These are phyloP conservation scores for Cantharis rustica DNA, from an alignment of 2,888 invertebrate genomes.

Conservation along the genomic window DNA sequence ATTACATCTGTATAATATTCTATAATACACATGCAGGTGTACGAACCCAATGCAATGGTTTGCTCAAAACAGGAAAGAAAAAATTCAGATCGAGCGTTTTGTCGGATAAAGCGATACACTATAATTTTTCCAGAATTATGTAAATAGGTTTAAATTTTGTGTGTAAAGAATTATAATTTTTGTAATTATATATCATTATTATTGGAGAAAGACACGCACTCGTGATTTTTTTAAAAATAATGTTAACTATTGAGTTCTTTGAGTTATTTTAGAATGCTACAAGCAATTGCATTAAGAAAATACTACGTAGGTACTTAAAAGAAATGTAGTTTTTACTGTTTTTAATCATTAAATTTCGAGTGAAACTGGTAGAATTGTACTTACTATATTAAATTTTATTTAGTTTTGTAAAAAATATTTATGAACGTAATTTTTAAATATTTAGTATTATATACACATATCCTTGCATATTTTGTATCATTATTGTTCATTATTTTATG, in stretches of 20 bases:
- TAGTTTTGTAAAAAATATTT: neutral
- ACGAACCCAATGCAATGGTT: neutral
- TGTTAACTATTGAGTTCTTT: neutral
- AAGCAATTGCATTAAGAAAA: neutral
- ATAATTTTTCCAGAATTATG: conserved; percentile 25
- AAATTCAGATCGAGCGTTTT: conserved; percentile 20
- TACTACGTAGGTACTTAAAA: neutral
- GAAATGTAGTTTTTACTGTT: neutral
- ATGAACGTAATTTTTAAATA: neutral
- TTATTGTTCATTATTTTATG: neutral
- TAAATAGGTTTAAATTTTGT: conserved; percentile 11
- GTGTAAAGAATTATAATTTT: conserved; percentile 5
- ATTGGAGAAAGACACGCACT: conserved; percentile 2
- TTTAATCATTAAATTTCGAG: neutral
- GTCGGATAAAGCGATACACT: conserved; percentile 14
- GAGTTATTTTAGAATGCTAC: neutral
- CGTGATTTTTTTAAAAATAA: neutral
- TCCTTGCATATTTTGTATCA: neutral
- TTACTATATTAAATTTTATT: neutral
- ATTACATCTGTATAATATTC: conserved; percentile 3
- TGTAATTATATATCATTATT: conserved; percentile 1
- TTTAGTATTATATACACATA: neutral
- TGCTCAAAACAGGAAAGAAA: conserved; percentile 22
- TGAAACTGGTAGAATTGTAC: neutral
- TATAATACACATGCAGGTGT: conserved; percentile 16